phyloP scores from a whole-genome alignment of 2,888 invertebrate species.

The Strigamia transsilvanica region DNA sequence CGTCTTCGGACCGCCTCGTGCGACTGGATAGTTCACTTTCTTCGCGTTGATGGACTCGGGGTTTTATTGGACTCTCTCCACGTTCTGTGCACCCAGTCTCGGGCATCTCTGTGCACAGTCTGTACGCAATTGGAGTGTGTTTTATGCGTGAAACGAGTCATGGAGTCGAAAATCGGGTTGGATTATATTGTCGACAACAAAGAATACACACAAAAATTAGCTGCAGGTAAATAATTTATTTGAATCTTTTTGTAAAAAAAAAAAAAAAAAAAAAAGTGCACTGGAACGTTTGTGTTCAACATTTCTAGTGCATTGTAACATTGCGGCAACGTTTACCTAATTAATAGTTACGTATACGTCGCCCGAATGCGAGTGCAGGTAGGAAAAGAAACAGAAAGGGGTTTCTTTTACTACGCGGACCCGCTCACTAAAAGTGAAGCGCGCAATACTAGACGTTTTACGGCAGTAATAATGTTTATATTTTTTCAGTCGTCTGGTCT shows the following conservation, averaged over 20 bases:
- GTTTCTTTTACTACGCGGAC: too few relatives aligned
- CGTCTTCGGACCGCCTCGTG: background rate
- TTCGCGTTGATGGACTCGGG: slow-evolving; percentile 65
- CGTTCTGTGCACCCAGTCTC: slow-evolving; percentile 60
- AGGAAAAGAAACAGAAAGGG: too few relatives aligned
- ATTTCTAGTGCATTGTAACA: too few relatives aligned
- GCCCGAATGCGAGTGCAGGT: too few relatives aligned
- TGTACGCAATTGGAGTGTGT: slow-evolving; percentile 64
- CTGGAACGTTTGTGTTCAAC: too few relatives aligned
- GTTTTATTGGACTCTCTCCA: slow-evolving; percentile 65
- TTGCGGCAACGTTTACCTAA: too few relatives aligned
- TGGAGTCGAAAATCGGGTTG: slow-evolving; percentile 93
- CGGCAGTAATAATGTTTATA: background rate
- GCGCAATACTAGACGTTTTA: too few relatives aligned
- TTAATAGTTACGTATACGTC: too few relatives aligned
- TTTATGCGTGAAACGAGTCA: slow-evolving; percentile 65
- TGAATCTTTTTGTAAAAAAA: too few relatives aligned
- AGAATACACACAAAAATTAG: slow-evolving; percentile 88
- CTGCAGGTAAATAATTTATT: slow-evolving; percentile 70
- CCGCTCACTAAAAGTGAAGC: too few relatives aligned
- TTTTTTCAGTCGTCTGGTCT: slow-evolving; percentile 1
- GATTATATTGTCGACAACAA: slow-evolving; percentile 94
- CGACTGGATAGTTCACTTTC: slow-evolving; percentile 65
- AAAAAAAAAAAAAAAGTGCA: too few relatives aligned
- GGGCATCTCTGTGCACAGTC: background rate